Evolutionary conservation across 2,797 vertebrate species (phyloP).

Genomic region (Sarcoramphus papa): DNA sequence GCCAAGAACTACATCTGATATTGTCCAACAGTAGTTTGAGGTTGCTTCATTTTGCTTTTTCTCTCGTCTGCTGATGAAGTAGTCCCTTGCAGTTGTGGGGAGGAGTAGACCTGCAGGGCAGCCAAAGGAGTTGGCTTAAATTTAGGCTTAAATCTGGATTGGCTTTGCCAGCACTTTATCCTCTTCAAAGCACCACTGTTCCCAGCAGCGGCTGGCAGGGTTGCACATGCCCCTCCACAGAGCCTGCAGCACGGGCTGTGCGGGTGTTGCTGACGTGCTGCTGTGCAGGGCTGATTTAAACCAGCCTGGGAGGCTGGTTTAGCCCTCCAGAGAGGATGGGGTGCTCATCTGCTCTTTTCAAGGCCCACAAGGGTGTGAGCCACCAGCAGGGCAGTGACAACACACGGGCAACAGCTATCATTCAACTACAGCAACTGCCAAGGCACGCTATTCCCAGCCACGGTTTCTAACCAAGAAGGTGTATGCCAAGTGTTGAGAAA

Average conservation of each 20-base stretch:
- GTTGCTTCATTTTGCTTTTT: not conserved
- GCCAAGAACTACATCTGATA: not conserved
- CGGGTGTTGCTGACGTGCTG: not conserved
- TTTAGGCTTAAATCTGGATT: not conserved
- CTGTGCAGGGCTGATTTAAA: not conserved
- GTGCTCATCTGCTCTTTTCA: fast-evolving
- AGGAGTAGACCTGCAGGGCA: not conserved
- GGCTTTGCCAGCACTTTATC: not conserved
- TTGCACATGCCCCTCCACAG: not conserved
- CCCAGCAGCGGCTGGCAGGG: not conserved
- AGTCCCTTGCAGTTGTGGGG: not conserved
- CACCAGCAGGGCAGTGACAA: not conserved
- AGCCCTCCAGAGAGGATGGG: not conserved
- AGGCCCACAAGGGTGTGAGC: fast-evolving
- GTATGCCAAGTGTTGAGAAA: not conserved
- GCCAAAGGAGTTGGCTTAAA: not conserved
- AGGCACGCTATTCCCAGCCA: not conserved
- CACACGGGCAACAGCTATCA: not conserved
- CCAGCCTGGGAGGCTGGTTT: not conserved
- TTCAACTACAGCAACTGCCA: not conserved
- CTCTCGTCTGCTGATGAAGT: not conserved
- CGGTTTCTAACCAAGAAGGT: not conserved
- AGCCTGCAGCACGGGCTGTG: not conserved
- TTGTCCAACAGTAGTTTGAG: not conserved
- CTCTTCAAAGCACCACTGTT: not conserved